Percentiles rank a stretch among this genome's conserved stretches.
phyloP scores from a whole-genome alignment of 2,797 vertebrate genomes.

The Spinus pinus region DNA sequence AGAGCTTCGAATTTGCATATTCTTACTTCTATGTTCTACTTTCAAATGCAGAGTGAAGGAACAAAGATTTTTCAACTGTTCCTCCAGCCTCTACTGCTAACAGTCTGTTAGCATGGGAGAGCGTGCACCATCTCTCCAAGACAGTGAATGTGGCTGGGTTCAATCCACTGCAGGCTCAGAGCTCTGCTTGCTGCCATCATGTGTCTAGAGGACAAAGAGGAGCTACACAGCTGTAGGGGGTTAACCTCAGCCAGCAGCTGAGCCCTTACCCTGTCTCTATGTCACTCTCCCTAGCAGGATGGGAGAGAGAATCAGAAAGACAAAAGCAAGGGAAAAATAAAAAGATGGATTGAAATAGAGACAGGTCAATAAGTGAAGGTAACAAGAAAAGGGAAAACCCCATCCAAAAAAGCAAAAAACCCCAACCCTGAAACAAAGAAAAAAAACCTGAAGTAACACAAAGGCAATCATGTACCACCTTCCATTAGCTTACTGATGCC shows the following conservation, averaged over 20 bases:
- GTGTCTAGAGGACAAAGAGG: neutral
- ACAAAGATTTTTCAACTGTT: neutral
- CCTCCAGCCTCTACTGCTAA: neutral
- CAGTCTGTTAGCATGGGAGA: rapidly evolving
- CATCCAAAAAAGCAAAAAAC: neutral
- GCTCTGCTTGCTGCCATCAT: neutral
- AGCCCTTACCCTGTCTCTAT: neutral
- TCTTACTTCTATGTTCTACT: neutral
- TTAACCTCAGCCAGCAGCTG: neutral
- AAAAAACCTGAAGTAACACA: rapidly evolving
- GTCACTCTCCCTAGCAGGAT: neutral
- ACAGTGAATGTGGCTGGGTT: rapidly evolving
- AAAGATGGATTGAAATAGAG: neutral
- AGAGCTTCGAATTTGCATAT: neutral
- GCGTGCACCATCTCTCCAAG: neutral
- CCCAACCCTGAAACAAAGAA: neutral
- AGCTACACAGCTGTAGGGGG: neutral
- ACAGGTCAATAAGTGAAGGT: neutral
- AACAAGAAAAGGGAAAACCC: rapidly evolving
- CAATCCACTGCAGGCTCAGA: neutral
- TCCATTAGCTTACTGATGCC: neutral
- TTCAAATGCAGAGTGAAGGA: neutral
- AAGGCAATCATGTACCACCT: neutral
- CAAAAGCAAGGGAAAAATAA: neutral
- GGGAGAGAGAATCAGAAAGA: neutral